phyloP scores from a whole-genome alignment of 2,113 vertebrate species.

The Onychostoma macrolepis region DNA sequence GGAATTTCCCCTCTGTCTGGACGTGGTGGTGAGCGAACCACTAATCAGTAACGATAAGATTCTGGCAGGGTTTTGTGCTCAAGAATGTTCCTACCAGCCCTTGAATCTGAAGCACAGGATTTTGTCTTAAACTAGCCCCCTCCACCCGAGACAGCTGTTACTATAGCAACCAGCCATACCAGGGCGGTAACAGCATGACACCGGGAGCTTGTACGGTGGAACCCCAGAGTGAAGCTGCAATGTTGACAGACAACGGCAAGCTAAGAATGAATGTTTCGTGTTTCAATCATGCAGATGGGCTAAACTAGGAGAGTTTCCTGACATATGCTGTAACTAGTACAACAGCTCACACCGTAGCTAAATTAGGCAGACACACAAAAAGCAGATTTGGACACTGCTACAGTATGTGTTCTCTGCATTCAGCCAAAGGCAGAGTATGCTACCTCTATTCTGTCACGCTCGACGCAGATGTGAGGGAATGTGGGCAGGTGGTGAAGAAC shows the following conservation, averaged over 20 bases:
- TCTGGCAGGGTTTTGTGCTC: conserved; percentile 11
- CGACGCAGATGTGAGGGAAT: conserved; percentile 21
- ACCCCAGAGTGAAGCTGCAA: conserved; percentile 43
- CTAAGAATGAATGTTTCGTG: conserved; percentile 18
- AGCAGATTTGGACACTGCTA: background rate
- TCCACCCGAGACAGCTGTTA: conserved; percentile 51
- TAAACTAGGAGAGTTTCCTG: conserved; percentile 9
- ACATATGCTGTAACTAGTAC: conserved; percentile 12
- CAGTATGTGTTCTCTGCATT: conserved; percentile 11
- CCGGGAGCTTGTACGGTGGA: conserved; percentile 37
- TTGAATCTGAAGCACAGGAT: conserved; percentile 35
- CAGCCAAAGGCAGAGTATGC: background rate
- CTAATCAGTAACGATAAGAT: conserved; percentile 21
- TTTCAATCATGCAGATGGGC: conserved; percentile 4
- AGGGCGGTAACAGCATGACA: conserved; percentile 46
- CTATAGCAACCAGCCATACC: conserved; percentile 53
- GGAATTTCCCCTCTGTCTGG: background rate
- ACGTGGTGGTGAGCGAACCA: background rate
- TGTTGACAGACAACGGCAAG: conserved; percentile 26
- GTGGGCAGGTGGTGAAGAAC: conserved; percentile 30
- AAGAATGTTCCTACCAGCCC: conserved; percentile 43
- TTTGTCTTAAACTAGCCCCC: conserved; percentile 42
- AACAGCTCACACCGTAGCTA: conserved; percentile 11
- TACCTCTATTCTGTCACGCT: conserved; percentile 11
- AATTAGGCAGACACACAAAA: conserved; percentile 16